Evolutionary conservation across 2,888 invertebrate genomes (phyloP), one percentile per base, ranked within the genome.

Genomic region (Esperia sulphurella): DNA sequence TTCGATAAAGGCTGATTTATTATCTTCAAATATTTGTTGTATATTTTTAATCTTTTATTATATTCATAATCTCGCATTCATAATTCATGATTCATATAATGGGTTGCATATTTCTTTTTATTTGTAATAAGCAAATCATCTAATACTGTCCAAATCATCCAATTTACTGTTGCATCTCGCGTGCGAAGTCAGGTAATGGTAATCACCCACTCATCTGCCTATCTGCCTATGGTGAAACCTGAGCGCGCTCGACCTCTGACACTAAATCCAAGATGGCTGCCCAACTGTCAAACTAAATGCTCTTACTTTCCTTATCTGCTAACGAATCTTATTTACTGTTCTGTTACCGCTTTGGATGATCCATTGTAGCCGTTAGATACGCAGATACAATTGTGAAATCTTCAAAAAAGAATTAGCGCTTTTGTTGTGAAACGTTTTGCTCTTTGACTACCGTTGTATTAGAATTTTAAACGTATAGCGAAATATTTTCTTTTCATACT

Each of bases 261-360:
- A 79, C 71, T 64, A 61, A 73, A 79, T 70, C 57, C 74, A 84
- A 86, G 73, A 86, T 84, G 85, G 83, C 79, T 59, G 75, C 65
- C 50, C 57, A 67, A 67, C 78, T 83, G 84, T 82, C 84, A 80
- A 79, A 83, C 69, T 74, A 71, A 75, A 78, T 71, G 72, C 81
- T 82, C 75, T 81, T 79, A 80, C 82, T 85, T 85, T 84, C 80
- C 75, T 65, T 82, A 81, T 77, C 79, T 65, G 64, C 58, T 76
- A 73, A 76, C 71, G 68, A 78, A 81, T 77, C 75, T 55, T 71
- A 73, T 75, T 78, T 74, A 73, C 69, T 53, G 73, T 66, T 69
- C 52, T 52, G 53, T 61, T 61, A 57, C 59, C 57, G 58, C 60
- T 63, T 68, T 61, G 56, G 64, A 59, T 70, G 64, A 69, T 60